These are phyloP conservation scores for Apodemus speciosus DNA, from an alignment of 2,113 vertebrate genomes.

Conservation along the genomic window DNA sequence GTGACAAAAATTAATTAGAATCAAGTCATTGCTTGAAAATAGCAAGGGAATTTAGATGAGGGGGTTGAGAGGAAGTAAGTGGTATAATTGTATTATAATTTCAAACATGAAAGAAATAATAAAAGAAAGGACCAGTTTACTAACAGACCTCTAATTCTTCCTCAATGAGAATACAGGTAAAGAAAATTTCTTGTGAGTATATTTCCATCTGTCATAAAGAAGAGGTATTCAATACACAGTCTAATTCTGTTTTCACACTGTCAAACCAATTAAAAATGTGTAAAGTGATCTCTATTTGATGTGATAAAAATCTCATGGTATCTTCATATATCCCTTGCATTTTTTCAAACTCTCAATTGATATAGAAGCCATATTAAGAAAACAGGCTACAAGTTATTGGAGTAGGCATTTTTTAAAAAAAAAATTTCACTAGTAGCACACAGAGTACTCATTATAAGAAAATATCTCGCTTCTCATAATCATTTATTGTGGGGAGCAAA, in stretches of 20 bases:
- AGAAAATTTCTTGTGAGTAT: background rate
- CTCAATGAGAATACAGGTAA: background rate
- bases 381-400: background rate
- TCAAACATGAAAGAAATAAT: background rate
- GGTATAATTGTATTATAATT: background rate
- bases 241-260: background rate
- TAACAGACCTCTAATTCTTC: background rate
- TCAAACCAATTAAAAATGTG: background rate
- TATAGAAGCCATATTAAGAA: background rate
- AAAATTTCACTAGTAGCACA: background rate
- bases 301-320: background rate
- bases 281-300: background rate
- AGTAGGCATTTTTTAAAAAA: background rate
- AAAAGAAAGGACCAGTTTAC: background rate
- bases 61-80: too few relatives aligned
- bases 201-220: background rate
- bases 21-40: background rate
- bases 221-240: background rate
- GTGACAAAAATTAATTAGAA: background rate
- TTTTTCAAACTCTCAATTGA: background rate
- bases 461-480: background rate
- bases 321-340: background rate
- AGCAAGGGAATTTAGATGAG: background rate
- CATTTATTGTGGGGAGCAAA: too few relatives aligned
- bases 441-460: background rate